A percentile compares a stretch with the other conserved stretches of the same genome.
Evolutionary conservation across 2,888 invertebrate genomes (phyloP).

Genomic region (Priocnemis perturbator): DNA sequence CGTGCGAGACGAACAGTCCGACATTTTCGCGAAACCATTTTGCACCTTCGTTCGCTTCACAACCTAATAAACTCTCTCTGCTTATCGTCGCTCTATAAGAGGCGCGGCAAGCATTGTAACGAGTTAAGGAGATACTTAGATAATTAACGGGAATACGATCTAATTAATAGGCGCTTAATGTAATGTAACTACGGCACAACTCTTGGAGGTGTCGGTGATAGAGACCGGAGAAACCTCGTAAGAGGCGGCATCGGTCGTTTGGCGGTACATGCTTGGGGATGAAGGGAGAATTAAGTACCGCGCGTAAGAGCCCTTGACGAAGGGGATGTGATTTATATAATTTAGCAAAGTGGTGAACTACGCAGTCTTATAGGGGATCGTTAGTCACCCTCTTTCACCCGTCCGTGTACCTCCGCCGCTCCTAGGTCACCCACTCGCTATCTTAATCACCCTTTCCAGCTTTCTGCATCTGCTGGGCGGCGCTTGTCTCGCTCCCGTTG

Average conservation of each 20-base stretch:
- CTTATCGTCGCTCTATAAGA: too few relatives aligned
- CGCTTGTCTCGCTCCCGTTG: neutral
- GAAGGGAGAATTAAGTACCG: constrained; percentile 61
- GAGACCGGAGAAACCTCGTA: constrained; percentile 24
- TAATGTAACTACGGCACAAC: constrained; percentile 63
- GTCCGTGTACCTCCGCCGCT: neutral
- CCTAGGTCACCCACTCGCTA: constrained; percentile 18
- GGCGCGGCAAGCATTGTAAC: constrained; percentile 40
- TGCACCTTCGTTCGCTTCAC: too few relatives aligned
- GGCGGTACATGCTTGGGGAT: constrained; percentile 28
- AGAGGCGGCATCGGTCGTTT: neutral
- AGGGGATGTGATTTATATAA: constrained; percentile 73
- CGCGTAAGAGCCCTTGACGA: constrained; percentile 66
- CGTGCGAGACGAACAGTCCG: too few relatives aligned
- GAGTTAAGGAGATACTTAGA: constrained; percentile 51
- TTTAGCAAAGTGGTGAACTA: constrained; percentile 72
- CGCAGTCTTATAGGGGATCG: constrained; percentile 61
- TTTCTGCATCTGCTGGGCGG: constrained; percentile 49
- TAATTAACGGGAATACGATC: constrained; percentile 62
- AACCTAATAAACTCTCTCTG: too few relatives aligned
- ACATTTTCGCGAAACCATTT: too few relatives aligned
- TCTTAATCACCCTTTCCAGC: constrained; percentile 44
- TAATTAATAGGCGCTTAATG: constrained; percentile 70
- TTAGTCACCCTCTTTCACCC: constrained; percentile 55
- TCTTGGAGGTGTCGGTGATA: constrained; percentile 49